Evolutionary conservation across 2,888 invertebrate species (phyloP).

Genomic region (Ischnus inquisitorius): DNA sequence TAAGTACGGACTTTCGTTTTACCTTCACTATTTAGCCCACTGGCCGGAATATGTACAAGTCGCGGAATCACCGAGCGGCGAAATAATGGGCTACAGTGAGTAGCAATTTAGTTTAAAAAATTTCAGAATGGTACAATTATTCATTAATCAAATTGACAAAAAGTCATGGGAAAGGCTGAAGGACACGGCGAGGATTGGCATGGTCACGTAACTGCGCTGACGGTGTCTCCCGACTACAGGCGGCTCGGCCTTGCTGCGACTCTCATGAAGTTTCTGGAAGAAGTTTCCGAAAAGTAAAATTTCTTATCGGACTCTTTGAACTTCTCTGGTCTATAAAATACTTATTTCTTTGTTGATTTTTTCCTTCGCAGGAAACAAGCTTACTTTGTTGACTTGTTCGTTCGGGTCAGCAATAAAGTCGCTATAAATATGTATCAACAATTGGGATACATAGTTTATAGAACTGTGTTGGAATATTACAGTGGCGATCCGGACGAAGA

Average conservation of each 20-base stretch:
- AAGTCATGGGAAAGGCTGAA: conserved; percentile 99
- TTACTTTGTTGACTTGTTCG: conserved; percentile 99
- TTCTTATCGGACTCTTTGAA: neutral
- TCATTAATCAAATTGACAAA: conserved; percentile 12
- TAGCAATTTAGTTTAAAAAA: conserved; percentile 71
- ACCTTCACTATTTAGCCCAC: conserved; percentile 98
- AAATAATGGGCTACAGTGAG: conserved; percentile 99
- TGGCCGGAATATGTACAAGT: conserved; percentile 99
- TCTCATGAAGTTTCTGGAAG: conserved; percentile 97
- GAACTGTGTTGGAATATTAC: conserved; percentile 99
- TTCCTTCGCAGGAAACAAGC: conserved; percentile 94
- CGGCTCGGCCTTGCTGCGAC: conserved; percentile 96
- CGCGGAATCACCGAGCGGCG: conserved; percentile 97
- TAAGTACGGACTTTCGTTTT: conserved; percentile 95
- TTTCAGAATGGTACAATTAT: conserved; percentile 17
- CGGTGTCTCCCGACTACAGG: conserved; percentile 97
- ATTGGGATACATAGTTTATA: conserved; percentile 98
- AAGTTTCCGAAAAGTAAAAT: conserved; percentile 96
- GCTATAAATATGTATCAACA: conserved; percentile 99
- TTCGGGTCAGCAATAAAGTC: conserved; percentile 98
- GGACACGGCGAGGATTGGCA: conserved; percentile 99
- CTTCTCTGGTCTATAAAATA: neutral
- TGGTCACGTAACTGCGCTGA: conserved; percentile 99
- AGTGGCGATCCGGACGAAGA: conserved; percentile 99
- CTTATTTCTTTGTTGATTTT: conserved; percentile 37